These are phyloP conservation scores for Salvator merianae DNA, from an alignment of 2,113 vertebrate genomes.

Conservation along the genomic window DNA sequence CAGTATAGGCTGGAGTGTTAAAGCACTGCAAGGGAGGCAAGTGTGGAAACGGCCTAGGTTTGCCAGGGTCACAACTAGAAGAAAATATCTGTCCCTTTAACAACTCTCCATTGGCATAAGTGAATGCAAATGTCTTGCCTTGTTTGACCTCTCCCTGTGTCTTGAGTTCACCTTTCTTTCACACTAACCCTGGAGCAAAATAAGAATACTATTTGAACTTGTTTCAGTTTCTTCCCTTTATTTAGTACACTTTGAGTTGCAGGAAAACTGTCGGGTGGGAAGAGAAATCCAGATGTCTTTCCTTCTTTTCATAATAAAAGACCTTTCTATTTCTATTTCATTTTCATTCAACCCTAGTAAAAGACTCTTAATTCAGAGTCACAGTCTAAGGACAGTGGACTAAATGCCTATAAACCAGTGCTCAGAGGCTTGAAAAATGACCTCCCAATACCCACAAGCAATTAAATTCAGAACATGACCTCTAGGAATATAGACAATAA, in stretches of 20 bases:
- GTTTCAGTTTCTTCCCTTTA: not conserved
- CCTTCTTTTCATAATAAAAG: not conserved
- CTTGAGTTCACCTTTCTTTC: not conserved
- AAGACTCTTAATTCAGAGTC: no score
- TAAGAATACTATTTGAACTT: not conserved
- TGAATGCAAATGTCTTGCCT: not conserved
- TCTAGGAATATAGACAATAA: not conserved
- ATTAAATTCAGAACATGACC: not conserved
- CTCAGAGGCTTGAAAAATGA: not conserved
- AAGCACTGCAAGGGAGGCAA: no score
- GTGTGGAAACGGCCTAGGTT: not conserved
- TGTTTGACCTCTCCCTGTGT: accelerated
- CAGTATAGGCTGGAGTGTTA: no score
- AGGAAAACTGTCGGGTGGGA: not conserved
- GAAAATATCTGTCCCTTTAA: not conserved
- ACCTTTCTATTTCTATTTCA: not conserved
- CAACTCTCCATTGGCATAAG: not conserved
- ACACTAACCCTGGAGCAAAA: not conserved
- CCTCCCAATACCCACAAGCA: accelerated
- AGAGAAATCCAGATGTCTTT: no score
- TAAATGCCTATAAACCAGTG: not conserved
- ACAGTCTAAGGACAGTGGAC: no score
- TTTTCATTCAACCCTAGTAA: not conserved
- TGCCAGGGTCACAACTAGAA: not conserved
- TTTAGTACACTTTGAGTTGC: not conserved